Conservation (phyloP, 2,113 vertebrate genomes). For the Hippocampus barbouri region DNA sequence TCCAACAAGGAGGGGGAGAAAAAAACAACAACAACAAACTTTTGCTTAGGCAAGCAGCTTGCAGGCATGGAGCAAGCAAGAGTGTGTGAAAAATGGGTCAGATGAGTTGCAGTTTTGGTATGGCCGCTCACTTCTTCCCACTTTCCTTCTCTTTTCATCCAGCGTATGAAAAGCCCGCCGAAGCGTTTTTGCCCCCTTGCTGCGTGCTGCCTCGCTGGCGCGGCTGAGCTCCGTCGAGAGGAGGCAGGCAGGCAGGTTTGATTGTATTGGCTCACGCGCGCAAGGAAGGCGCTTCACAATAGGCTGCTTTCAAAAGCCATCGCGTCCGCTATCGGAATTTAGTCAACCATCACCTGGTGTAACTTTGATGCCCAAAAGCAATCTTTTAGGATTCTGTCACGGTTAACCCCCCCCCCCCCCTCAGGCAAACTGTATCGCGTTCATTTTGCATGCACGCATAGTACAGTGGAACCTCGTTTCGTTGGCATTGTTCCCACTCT, state of each 20-base stretch:
- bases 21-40: constrained; percentile 8
- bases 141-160: constrained; percentile 19
- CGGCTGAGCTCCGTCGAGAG: constrained; percentile 22
- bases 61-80: constrained; percentile 1
- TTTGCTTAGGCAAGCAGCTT: constrained; percentile 25
- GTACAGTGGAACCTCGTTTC: too few relatives aligned
- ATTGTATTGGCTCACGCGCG: background rate
- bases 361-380: too few relatives aligned
- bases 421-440: too few relatives aligned
- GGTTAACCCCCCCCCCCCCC: background rate
- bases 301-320: background rate
- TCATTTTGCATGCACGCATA: too few relatives aligned
- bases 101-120: constrained; percentile 45
- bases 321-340: background rate
- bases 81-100: constrained; percentile 45
- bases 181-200: constrained; percentile 30
- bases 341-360: background rate
- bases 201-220: background rate
- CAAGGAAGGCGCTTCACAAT: background rate
- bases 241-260: background rate
- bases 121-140: constrained; percentile 22
- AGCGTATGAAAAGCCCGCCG: constrained; percentile 46
- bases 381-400: background rate
- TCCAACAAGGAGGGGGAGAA: constrained; percentile 7
- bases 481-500: too few relatives aligned